Evolutionary conservation across 2,888 invertebrate species (phyloP).

Genomic region (Synergus umbraculus): DNA sequence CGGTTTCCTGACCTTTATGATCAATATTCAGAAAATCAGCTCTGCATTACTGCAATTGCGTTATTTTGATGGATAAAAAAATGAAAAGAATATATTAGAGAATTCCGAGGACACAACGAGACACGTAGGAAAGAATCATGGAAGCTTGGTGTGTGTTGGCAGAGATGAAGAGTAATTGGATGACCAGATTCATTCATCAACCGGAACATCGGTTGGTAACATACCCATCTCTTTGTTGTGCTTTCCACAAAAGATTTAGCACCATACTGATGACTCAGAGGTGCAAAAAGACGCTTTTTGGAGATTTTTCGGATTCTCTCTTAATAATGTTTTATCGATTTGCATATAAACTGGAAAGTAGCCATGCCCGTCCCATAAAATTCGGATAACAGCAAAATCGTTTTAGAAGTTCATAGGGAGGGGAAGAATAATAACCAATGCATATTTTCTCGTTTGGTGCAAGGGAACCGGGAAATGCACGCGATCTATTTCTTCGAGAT

Average conservation of each 20-base stretch:
- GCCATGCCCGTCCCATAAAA: not conserved
- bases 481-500: conserved; percentile 22
- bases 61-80: not conserved
- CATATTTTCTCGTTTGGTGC: not conserved
- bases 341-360: conserved; percentile 1
- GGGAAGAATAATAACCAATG: not conserved
- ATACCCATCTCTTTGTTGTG: not conserved
- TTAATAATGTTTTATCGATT: not conserved
- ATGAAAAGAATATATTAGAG: not conserved
- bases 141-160: conserved; percentile 20
- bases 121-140: conserved; percentile 42
- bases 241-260: not conserved
- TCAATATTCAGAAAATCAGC: not conserved
- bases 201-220: not conserved
- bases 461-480: conserved; percentile 7
- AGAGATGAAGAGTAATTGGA: conserved; percentile 32
- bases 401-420: not conserved
- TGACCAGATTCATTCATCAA: conserved; percentile 28
- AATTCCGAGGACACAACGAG: conserved; percentile 41
- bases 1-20: too few relatives aligned
- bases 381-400: not conserved
- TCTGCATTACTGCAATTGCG: not conserved
- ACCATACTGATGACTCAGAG: conserved; percentile 5
- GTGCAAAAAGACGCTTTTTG: not conserved
- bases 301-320: not conserved